Conservation (phyloP, 1,140 invertebrate genomes). For the Sarcophaga peregrina region DNA sequence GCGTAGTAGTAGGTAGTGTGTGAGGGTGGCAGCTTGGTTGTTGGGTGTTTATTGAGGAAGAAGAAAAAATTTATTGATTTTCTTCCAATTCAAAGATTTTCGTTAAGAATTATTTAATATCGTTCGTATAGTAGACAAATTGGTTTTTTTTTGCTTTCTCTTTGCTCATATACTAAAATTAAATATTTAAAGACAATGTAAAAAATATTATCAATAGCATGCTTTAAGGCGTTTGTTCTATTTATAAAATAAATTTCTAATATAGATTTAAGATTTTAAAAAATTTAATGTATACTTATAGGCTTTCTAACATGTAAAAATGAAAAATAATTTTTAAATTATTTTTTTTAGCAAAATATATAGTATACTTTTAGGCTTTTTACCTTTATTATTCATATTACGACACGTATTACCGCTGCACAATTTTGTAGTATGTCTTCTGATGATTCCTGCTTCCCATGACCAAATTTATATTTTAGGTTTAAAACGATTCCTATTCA, state of each 20-base stretch:
- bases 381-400: no score
- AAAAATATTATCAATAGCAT: background rate
- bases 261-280: no score
- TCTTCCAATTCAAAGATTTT: background rate
- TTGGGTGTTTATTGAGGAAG: background rate
- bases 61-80: constrained; percentile 16
- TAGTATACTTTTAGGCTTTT: background rate
- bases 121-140: no score
- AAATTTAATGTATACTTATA: background rate
- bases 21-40: background rate
- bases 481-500: no score
- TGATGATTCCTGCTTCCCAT: no score
- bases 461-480: no score
- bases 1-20: background rate
- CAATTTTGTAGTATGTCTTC: no score
- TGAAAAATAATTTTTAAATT: background rate
- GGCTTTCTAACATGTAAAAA: background rate
- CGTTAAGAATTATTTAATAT: no score
- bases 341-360: background rate
- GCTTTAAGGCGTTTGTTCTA: no score
- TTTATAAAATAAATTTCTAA: no score
- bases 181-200: background rate
- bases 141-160: background rate
- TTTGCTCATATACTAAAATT: background rate
- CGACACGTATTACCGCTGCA: no score